Evolutionary conservation across 30 jellyfish, hydroid and myxozoan species (phyloP), one percentile per base, ranked within the genome.

Genomic region (Aurelia aurita complex sp. Pacific): DNA sequence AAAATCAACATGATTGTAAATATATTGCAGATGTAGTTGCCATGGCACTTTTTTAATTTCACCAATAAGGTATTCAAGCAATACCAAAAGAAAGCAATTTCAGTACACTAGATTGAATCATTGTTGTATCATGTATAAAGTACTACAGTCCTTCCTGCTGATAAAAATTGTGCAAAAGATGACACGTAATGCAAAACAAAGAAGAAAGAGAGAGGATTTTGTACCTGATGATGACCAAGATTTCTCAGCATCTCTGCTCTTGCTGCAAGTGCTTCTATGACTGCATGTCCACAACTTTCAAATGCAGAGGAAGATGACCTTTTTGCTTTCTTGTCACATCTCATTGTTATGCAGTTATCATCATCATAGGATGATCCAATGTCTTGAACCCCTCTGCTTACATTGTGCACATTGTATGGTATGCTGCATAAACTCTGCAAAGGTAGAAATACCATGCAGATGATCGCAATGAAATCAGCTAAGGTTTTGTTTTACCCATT

Each of bases 401-500:
- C 64, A 54, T 52, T 83, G 75, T 83, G 92, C 43, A 83, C 13
- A 53, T 83, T 77, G 74, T 83, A 83, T 0, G 92, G 92, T 15
- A 83, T 42, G 34, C 92, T 72, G 81, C 92, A 83, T 5, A 83
- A 54, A 65, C 92, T 83, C 92, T 83, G 66, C 12, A 83, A 73
- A 62, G 29, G 14, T 7, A 80, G 53, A 77, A 73, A 32, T 15
- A 14, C 33, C 10, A 13, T 14, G 10, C 38, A 64, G 74, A 64
- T 10, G 16, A 54, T 54, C 16, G 16, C 65, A 54, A 54, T 54
- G 11, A 54, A 54, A 54, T 10, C 34, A 65, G 29, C 29, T 23
- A 23, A 23, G 29, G 29, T 23, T 23, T 23, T 23, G 29, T 23
- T 23, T 23, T 23, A 23, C 29, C 29, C 29, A 23, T 23, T 23